A percentile compares a stretch with the other conserved stretches of the same genome.
Conservation (phyloP, 1,140 invertebrate species). For the Brachystomella parvula region DNA sequence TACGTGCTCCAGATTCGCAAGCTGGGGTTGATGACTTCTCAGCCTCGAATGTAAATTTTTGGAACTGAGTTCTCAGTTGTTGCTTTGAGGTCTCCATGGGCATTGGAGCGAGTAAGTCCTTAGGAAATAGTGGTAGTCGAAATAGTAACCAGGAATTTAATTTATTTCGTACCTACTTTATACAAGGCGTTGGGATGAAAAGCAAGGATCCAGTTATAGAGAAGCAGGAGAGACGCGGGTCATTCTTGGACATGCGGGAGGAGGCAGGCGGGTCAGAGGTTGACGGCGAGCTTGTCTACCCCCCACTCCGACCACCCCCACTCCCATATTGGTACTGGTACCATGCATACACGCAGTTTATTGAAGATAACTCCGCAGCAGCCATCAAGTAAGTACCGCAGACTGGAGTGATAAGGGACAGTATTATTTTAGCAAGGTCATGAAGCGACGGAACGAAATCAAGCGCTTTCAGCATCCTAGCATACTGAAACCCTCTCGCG, state of each 20-base stretch:
- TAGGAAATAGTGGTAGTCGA: background rate
- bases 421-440: background rate
- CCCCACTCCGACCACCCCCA: slow-evolving; percentile 21
- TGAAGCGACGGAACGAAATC: background rate
- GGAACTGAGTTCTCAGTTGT: background rate
- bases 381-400: no score
- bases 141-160: background rate
- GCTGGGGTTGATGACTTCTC: background rate
- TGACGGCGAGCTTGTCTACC: slow-evolving; percentile 27
- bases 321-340: slow-evolving; percentile 33
- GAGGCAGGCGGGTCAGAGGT: slow-evolving; percentile 17
- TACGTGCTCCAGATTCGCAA: background rate
- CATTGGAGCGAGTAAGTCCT: slow-evolving; percentile 22
- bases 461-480: background rate
- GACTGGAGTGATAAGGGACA: background rate
- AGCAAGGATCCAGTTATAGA: slow-evolving; percentile 10
- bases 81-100: slow-evolving; percentile 19
- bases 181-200: slow-evolving; percentile 3
- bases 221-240: slow-evolving; percentile 2
- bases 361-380: slow-evolving; percentile 16
- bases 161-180: background rate
- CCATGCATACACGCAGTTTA: slow-evolving; percentile 29
- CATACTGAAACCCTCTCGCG: background rate
- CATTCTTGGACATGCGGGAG: slow-evolving; percentile 27
- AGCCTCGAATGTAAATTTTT: background rate